phyloP scores from a whole-genome alignment of 2,888 invertebrate species.

The Drosophila borealis region DNA sequence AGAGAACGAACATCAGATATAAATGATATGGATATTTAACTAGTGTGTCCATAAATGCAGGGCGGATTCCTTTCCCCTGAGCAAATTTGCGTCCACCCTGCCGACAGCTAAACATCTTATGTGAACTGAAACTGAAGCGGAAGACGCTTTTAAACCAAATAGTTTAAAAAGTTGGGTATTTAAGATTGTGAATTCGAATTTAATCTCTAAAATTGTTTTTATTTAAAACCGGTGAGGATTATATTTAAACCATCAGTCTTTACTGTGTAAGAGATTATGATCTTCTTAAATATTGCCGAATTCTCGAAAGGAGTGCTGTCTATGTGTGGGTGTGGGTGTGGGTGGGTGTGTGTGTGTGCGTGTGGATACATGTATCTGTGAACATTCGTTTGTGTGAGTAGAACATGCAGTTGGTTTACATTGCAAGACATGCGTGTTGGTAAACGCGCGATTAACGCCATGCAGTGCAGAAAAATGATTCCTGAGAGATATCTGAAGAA shows the following conservation, averaged over 20 bases:
- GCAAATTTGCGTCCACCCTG: not conserved
- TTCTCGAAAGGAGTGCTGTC: constrained; percentile 33
- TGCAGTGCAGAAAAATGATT: constrained; percentile 44
- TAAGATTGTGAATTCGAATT: not conserved
- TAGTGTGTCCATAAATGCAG: too few relatives aligned
- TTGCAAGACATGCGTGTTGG: constrained; percentile 48
- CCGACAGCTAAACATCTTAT: not conserved
- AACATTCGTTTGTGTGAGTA: constrained; percentile 1
- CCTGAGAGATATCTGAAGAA: constrained; percentile 6
- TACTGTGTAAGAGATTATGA: constrained; percentile 25
- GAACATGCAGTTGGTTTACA: constrained; percentile 36
- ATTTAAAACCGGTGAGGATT: not conserved
- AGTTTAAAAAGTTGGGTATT: not conserved
- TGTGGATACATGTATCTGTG: not conserved
- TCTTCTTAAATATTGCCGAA: constrained; percentile 41
- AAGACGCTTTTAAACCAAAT: not conserved
- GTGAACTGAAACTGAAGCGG: not conserved
- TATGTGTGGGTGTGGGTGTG: constrained; percentile 5
- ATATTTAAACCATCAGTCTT: constrained; percentile 2
- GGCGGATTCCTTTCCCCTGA: not conserved
- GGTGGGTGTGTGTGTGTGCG: constrained; percentile 7
- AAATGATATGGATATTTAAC: too few relatives aligned
- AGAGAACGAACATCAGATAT: too few relatives aligned
- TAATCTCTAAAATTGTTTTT: not conserved
- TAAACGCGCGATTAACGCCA: constrained; percentile 35